Percentiles rank a stretch among this genome's conserved stretches.
Evolutionary conservation across 2,888 invertebrate species (phyloP).

Genomic region (Eupithecia abbreviata): DNA sequence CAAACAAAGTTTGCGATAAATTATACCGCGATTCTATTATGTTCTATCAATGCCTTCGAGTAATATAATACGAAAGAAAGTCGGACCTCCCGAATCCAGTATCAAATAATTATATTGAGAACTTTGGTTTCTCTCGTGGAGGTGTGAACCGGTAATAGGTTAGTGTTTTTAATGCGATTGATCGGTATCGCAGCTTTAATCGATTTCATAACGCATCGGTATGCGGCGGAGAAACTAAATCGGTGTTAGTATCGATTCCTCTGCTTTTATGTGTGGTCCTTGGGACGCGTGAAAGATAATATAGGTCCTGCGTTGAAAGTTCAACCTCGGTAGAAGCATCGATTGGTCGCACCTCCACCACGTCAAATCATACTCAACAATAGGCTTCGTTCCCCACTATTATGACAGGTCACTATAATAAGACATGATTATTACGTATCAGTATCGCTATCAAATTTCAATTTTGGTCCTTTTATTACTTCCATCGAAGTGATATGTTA

Average conservation of each 20-base stretch:
- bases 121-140: constrained; percentile 51
- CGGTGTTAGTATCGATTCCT: constrained; percentile 61
- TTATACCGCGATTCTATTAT: constrained; percentile 52
- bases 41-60: constrained; percentile 42
- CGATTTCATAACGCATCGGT: constrained; percentile 64
- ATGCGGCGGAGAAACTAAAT: constrained; percentile 61
- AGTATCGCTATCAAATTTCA: constrained; percentile 58
- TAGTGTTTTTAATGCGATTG: constrained; percentile 64
- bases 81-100: constrained; percentile 45
- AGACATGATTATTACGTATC: constrained; percentile 68
- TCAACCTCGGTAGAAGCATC: constrained; percentile 15
- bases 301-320: constrained; percentile 48
- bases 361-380: constrained; percentile 34
- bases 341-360: constrained; percentile 15
- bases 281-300: constrained; percentile 59
- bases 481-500: constrained; percentile 40
- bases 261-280: constrained; percentile 69
- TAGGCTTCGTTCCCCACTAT: constrained; percentile 59
- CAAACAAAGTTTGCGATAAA: constrained; percentile 57
- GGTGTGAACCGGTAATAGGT: constrained; percentile 64
- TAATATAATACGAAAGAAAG: constrained; percentile 41
- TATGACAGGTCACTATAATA: constrained; percentile 70
- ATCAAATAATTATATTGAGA: constrained; percentile 48
- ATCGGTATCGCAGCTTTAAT: constrained; percentile 65
- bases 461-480: constrained; percentile 58